Conservation (phyloP, 1,140 invertebrate species). For the Achroia grisella region DNA sequence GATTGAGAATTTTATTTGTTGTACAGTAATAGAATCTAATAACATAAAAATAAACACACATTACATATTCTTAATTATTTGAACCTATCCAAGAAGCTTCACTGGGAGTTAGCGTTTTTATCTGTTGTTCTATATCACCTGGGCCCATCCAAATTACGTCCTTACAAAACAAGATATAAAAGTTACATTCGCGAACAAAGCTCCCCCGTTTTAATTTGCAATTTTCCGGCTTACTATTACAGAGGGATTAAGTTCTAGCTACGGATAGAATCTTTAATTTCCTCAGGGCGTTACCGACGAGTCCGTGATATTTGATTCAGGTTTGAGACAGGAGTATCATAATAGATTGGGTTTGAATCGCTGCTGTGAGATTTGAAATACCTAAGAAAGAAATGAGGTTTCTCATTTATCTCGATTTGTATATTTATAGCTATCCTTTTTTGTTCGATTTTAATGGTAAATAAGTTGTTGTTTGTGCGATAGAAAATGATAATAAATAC, state of each 20-base stretch:
- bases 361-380: too few species aligned
- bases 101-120: slow-evolving; percentile 43
- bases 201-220: slow-evolving; percentile 48
- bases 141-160: slow-evolving; percentile 9
- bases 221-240: slow-evolving; percentile 59
- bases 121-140: slow-evolving; percentile 15
- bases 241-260: slow-evolving; percentile 51
- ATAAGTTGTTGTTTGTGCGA: too few species aligned
- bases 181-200: slow-evolving; percentile 4
- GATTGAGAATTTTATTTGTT: too few species aligned
- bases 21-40: too few species aligned
- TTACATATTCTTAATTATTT: slow-evolving; percentile 40
- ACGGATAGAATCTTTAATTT: slow-evolving; percentile 65
- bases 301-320: slow-evolving; percentile 40
- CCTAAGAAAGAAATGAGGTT: too few species aligned
- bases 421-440: too few species aligned
- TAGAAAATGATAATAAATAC: too few species aligned
- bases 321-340: slow-evolving; percentile 25
- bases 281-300: slow-evolving; percentile 43
- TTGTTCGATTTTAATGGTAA: too few species aligned
- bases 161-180: not conserved
- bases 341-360: slow-evolving; percentile 12
- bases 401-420: too few species aligned
- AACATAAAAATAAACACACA: too few species aligned
- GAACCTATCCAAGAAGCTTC: slow-evolving; percentile 37